Evolutionary conservation across 2,888 invertebrate species (phyloP), one percentile per base, ranked within the genome.

Genomic region (Dolomedes plantarius): DNA sequence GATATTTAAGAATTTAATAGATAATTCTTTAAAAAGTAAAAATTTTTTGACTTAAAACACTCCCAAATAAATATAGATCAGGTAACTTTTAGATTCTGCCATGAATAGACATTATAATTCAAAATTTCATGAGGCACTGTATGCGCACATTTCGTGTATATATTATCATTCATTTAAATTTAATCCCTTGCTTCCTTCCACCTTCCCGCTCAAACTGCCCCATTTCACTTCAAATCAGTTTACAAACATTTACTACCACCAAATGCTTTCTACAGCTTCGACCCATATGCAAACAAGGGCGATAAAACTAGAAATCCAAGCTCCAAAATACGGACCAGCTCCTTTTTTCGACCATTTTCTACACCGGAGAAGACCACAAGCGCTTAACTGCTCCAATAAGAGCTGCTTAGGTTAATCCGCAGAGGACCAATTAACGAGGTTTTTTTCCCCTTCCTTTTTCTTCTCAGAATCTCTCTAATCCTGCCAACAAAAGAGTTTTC

Each of bases 341-440:
- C 2, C 56, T 56, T 56, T 56, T 56, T 56, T 56, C 56, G 56
- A 56, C 56, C 56, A n/a, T 56, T 56, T 56, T 56, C 56, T 56
- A 56, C 56, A 23, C 56, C 23, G 5, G 6, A 19, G 23, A 56
- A 56, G 56, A 56, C 56, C 56, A 23, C 56, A 56, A 56, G 67
- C 67, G 67, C 67, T 67, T 67, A 67, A 23, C 67, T 36, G 67
- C 67, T 31, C 32, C 19, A 67, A 32, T 67, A 67, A 67, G 32
- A 36, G 32, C 19, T 32, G 67, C 36, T 67, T 67, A 32, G 67
- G 23, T 32, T 67, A 67, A 67, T 67, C 67, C 67, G 36, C 67
- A 31, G 32, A 31, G 67, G 67, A 67, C 67, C 67, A 67, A 67
- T 67, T 67, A 67, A 32, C 32, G 32, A 56, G 5, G 3, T 32